Conservation (phyloP, 2,888 invertebrate genomes). For the Rutpela maculata region DNA sequence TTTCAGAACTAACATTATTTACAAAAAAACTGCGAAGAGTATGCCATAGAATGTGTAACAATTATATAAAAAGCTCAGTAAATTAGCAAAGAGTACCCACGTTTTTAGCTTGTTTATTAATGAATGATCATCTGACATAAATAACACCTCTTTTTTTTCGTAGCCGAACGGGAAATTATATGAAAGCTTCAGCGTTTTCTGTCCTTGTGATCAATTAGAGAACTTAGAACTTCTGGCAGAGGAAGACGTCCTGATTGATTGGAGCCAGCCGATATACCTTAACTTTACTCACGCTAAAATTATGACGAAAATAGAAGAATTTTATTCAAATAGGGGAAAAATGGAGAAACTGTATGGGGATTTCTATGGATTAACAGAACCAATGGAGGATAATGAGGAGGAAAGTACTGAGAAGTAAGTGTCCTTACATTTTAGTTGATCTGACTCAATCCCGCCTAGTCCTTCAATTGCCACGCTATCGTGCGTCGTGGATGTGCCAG, state of each 20-base stretch:
- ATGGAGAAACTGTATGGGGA: constrained; percentile 88
- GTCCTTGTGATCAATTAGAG: constrained; percentile 86
- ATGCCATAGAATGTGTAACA: too few relatives aligned
- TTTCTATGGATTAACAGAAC: constrained; percentile 84
- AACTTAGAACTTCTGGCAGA: constrained; percentile 83
- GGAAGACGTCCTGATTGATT: constrained; percentile 87
- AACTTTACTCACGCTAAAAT: constrained; percentile 91
- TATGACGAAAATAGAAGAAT: constrained; percentile 85
- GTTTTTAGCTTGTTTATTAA: too few relatives aligned
- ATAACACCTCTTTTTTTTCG: constrained; percentile 64
- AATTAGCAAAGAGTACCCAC: too few relatives aligned
- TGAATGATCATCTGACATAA: too few relatives aligned
- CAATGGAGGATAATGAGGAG: constrained; percentile 75
- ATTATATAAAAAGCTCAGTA: too few relatives aligned
- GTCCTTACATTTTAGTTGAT: constrained; percentile 23
- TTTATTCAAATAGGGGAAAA: constrained; percentile 79
- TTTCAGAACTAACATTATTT: too few relatives aligned
- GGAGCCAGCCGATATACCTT: constrained; percentile 88
- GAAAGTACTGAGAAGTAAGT: constrained; percentile 78
- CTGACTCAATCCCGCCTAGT: too few relatives aligned
- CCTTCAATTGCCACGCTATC: too few relatives aligned
- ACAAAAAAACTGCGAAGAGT: too few relatives aligned
- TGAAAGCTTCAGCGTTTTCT: constrained; percentile 91
- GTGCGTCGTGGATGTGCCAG: too few relatives aligned
- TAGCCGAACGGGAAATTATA: constrained; percentile 88